Conservation (phyloP, 2,888 invertebrate species). For the Gastracanthus pulcherrimus region DNA sequence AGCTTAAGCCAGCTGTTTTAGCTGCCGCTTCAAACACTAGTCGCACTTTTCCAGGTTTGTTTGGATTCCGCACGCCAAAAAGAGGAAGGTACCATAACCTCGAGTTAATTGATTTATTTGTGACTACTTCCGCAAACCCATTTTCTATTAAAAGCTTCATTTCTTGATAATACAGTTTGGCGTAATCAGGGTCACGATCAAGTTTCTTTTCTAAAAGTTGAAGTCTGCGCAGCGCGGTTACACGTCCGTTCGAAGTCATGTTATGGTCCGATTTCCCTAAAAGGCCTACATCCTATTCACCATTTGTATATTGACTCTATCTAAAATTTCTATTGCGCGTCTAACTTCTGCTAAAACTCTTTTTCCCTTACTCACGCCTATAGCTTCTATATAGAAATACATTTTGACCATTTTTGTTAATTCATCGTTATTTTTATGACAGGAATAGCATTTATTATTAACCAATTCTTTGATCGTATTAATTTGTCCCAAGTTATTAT, state of each 20-base stretch:
- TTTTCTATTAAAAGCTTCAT: constrained; percentile 50
- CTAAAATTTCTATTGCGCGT: neutral
- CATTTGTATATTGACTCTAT: neutral
- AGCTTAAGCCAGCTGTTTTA: too few relatives aligned
- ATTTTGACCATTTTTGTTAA: neutral
- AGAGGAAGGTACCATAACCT: neutral
- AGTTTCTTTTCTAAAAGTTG: neutral
- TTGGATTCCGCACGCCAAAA: too few relatives aligned
- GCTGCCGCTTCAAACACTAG: too few relatives aligned
- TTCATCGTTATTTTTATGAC: neutral
- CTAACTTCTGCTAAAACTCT: too few relatives aligned
- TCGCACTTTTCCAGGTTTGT: too few relatives aligned
- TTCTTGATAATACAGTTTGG: neutral
- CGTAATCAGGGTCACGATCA: neutral
- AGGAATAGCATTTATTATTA: too few relatives aligned
- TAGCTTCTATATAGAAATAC: neutral
- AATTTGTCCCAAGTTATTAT: too few relatives aligned
- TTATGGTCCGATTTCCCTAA: neutral
- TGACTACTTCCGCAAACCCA: constrained; percentile 56
- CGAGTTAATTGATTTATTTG: neutral
- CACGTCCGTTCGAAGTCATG: neutral
- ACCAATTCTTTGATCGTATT: too few relatives aligned
- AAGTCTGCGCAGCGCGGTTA: neutral
- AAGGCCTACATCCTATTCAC: constrained; percentile 2
- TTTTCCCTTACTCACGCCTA: neutral